Base-by-base conservation (phyloP, 1,140 invertebrate species). In the Caerostris extrusa region DNA sequence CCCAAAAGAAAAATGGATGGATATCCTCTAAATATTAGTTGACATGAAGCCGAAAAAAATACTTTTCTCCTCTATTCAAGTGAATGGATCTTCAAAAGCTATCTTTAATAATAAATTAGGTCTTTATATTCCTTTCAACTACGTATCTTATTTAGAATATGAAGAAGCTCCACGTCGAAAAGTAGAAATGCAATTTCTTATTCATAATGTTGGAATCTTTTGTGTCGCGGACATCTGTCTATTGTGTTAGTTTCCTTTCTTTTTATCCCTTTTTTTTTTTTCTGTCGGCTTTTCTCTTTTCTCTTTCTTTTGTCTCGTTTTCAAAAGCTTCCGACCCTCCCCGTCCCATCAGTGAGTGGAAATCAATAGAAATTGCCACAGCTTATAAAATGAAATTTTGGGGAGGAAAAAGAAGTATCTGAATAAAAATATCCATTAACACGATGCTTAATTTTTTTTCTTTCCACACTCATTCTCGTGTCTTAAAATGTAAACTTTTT, bases 171-270 rank as follows among this genome's bases (percentile, higher is more conserved):
- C 71, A 61, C 58, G 58, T 56, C 77, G 89, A 90, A 90, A 90
- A 90, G 89, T 90, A 90, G 71, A 91, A 83, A 91, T 91, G 56
- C 90, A 83, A 83, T 91, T 91, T 64, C 90, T 91, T 91, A 91
- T 91, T 91, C 90, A 91, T 91, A 91, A 71, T 83, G 90, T 83
- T 91, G 57, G 77, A 91, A 82, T 60, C 71, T 83, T 91, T 71
- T 91, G 90, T 19, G 50, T 19, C 69, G 53, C 19, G 83, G 69
- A 82, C 71, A 71, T 91, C 69, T 91, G 69, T 67, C 69, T 90
- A 71, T 67, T 90, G 88, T 90, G 64, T 50, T 19, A 34, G 64
- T 89, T 61, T 61, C 87, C 64, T 89, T 58, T 57, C 69, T 77
- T 77, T 57, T 56, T 19, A 17, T 3, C 34, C 12, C 14, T 53